Conservation (phyloP, 2,797 vertebrate genomes). For the Phalanger gymnotis region DNA sequence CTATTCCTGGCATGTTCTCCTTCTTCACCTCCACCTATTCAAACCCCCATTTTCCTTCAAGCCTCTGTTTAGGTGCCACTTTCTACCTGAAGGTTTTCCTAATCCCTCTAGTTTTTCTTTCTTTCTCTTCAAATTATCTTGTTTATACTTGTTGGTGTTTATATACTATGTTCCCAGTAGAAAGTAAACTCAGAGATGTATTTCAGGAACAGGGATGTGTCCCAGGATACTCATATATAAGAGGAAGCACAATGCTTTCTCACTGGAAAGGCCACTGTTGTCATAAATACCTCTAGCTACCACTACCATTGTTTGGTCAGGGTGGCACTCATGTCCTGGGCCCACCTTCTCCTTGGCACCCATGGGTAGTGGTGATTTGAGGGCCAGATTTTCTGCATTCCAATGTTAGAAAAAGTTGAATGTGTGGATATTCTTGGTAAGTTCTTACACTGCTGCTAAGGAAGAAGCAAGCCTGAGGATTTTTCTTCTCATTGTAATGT, state of each 20-base stretch:
- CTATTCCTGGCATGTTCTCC: accelerated
- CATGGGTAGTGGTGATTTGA: not conserved
- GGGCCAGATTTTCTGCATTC: not conserved
- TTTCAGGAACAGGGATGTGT: not conserved
- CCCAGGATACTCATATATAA: not conserved
- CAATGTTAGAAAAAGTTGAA: constrained; percentile 12
- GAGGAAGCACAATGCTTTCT: not conserved
- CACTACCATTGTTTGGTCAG: not conserved
- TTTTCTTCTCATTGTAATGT: constrained; percentile 19
- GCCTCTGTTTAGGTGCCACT: not conserved
- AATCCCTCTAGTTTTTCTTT: not conserved
- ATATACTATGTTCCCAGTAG: not conserved
- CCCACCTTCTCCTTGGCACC: too few relatives aligned
- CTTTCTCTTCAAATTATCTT: not conserved
- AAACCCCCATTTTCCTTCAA: constrained; percentile 13
- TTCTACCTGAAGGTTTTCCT: not conserved
- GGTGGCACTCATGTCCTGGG: too few relatives aligned
- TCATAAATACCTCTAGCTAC: not conserved
- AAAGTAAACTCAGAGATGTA: not conserved
- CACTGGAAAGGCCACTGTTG: not conserved
- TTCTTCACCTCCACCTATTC: constrained; percentile 2
- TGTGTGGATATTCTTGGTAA: not conserved
- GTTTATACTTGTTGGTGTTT: not conserved
- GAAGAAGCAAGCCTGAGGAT: not conserved
- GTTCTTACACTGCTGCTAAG: not conserved